A percentile compares a stretch with the other conserved stretches of the same genome.
Conservation (phyloP, 2,113 vertebrate genomes). For the Rhinoderma darwinii region DNA sequence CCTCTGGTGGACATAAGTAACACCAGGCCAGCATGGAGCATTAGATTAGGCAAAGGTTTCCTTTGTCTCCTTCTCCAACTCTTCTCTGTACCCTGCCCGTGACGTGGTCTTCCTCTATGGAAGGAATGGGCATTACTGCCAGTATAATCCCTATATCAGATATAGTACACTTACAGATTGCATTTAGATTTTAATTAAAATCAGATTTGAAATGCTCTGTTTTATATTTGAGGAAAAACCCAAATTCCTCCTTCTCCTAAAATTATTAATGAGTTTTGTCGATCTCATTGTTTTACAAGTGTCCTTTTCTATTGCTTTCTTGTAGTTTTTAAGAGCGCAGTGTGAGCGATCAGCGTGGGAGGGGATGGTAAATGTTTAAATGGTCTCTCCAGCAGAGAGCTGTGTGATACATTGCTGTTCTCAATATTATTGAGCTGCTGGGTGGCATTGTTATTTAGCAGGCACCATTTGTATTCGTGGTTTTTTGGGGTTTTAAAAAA, state of each 20-base stretch:
- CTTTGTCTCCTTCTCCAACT: no score
- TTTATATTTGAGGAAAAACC: constrained; percentile 69
- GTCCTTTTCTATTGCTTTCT: constrained; percentile 64
- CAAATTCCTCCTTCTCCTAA: constrained; percentile 71
- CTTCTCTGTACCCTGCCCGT: no score
- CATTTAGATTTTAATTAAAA: neutral
- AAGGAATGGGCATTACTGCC: no score
- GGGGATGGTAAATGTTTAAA: constrained; percentile 71
- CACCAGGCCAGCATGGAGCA: no score
- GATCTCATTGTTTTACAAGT: constrained; percentile 61
- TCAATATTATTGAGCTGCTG: constrained; percentile 74
- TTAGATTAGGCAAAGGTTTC: no score
- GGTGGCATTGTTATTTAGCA: constrained; percentile 67
- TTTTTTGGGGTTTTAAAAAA: neutral
- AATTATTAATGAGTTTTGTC: constrained; percentile 80
- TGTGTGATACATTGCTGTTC: constrained; percentile 68
- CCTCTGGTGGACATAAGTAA: no score
- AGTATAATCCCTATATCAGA: no score
- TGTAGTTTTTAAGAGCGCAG: constrained; percentile 67
- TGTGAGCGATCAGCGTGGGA: constrained; percentile 72
- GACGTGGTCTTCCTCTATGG: no score
- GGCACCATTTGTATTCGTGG: constrained; percentile 63
- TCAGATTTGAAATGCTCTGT: neutral
- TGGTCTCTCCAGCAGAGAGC: constrained; percentile 71
- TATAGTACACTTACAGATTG: no score